phyloP scores from a whole-genome alignment of 2,888 invertebrate genomes.

The Drosophila formosana region DNA sequence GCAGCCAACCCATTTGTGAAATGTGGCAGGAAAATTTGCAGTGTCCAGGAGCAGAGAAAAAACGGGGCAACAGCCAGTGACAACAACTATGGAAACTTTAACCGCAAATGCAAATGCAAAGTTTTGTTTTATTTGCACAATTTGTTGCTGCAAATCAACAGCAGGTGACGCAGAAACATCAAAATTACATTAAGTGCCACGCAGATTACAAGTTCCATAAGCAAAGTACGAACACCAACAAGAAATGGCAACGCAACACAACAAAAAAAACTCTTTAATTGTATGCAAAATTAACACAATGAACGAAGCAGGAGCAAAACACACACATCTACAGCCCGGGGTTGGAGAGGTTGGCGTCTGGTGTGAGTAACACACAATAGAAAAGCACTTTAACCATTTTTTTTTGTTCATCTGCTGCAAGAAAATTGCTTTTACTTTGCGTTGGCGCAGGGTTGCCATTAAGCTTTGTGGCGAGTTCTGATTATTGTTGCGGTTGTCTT shows the following conservation, averaged over 20 bases:
- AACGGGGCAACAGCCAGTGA: not conserved
- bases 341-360: not conserved
- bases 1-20: slow-evolving; percentile 46
- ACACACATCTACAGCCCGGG: not conserved
- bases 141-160: slow-evolving; percentile 44
- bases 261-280: slow-evolving; percentile 49
- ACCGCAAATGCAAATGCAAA: slow-evolving; percentile 59
- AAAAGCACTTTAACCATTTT: slow-evolving; percentile 52
- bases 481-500: not conserved
- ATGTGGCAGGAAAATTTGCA: slow-evolving; percentile 51
- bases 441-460: slow-evolving; percentile 21
- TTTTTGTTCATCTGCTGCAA: not conserved
- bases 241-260: not conserved
- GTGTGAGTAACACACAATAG: slow-evolving; percentile 28
- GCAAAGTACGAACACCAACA: slow-evolving; percentile 20
- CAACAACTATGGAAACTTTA: slow-evolving; percentile 51
- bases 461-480: slow-evolving; percentile 10
- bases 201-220: slow-evolving; percentile 36
- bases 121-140: slow-evolving; percentile 36
- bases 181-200: slow-evolving; percentile 72
- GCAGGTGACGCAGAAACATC: slow-evolving; percentile 68
- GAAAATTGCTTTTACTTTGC: slow-evolving; percentile 32
- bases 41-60: slow-evolving; percentile 30
- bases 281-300: slow-evolving; percentile 51
- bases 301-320: not conserved